phyloP scores from a whole-genome alignment of 2,888 invertebrate species.

The Amorpha juglandis region DNA sequence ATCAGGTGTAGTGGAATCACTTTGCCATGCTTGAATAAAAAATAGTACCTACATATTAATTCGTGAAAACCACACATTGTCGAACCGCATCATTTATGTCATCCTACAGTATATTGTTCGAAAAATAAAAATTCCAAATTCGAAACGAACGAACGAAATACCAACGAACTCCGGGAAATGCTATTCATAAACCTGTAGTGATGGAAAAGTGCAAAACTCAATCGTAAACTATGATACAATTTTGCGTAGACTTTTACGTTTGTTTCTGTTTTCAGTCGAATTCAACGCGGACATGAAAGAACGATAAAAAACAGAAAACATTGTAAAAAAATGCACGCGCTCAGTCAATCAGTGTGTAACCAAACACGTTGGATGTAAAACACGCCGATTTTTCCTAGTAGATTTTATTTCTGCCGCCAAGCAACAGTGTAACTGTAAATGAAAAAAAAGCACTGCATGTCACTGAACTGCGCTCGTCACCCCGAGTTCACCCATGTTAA shows the following conservation, averaged over 20 bases:
- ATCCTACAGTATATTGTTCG: background rate
- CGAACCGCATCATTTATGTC: no score
- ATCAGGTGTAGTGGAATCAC: no score
- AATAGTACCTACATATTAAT: no score
- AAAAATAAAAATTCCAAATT: background rate
- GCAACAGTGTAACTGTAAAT: no score
- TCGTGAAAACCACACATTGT: no score
- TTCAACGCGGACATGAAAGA: slow-evolving; percentile 35
- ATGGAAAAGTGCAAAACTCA: slow-evolving; percentile 22
- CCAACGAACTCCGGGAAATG: background rate
- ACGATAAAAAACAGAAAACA: slow-evolving; percentile 23
- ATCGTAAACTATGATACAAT: slow-evolving; percentile 30
- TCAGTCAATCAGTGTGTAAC: slow-evolving; percentile 38
- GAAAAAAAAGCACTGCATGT: no score
- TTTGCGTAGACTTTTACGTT: slow-evolving; percentile 32
- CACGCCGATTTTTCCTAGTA: background rate
- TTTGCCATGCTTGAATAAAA: no score
- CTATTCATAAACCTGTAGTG: slow-evolving; percentile 3
- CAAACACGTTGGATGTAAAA: slow-evolving; percentile 16
- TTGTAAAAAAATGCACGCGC: slow-evolving; percentile 31
- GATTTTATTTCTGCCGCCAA: background rate
- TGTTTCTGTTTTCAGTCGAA: slow-evolving; percentile 33
- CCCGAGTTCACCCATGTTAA: no score
- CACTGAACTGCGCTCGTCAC: no score
- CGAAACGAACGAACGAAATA: background rate